These are phyloP conservation scores for Fulica atra DNA, from an alignment of 2,113 vertebrate genomes.

Conservation along the genomic window DNA sequence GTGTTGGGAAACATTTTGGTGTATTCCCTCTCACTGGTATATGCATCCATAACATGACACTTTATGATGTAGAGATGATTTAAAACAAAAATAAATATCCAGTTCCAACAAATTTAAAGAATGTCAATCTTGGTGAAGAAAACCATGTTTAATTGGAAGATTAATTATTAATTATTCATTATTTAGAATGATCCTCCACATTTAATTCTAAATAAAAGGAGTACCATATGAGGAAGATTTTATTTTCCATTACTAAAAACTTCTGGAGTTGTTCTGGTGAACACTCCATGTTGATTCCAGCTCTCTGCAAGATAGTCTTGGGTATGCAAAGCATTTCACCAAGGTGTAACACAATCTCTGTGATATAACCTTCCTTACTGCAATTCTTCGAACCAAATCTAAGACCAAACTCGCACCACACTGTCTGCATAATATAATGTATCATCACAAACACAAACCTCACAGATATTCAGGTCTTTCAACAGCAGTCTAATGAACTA, in stretches of 20 bases:
- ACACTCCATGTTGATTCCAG: background rate
- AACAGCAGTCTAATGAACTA: background rate
- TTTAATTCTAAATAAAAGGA: background rate
- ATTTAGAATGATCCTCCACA: too few species aligned
- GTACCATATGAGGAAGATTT: background rate
- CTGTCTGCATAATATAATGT: background rate
- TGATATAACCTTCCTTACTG: background rate
- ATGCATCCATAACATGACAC: background rate
- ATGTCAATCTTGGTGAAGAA: background rate
- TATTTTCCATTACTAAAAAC: background rate
- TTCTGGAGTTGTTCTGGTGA: background rate
- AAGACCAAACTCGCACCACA: background rate
- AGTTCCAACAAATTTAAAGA: conserved; percentile 2
- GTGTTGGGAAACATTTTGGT: background rate
- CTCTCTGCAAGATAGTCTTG: background rate
- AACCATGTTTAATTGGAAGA: background rate
- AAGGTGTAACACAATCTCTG: background rate
- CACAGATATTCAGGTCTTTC: background rate
- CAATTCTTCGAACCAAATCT: background rate
- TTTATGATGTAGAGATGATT: background rate
- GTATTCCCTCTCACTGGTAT: background rate
- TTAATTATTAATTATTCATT: too few species aligned
- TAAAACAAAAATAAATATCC: background rate
- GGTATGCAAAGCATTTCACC: background rate
- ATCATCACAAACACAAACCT: background rate